Base-by-base conservation (phyloP, 1,140 invertebrate genomes). In the Lepidotrigona ventralis region DNA sequence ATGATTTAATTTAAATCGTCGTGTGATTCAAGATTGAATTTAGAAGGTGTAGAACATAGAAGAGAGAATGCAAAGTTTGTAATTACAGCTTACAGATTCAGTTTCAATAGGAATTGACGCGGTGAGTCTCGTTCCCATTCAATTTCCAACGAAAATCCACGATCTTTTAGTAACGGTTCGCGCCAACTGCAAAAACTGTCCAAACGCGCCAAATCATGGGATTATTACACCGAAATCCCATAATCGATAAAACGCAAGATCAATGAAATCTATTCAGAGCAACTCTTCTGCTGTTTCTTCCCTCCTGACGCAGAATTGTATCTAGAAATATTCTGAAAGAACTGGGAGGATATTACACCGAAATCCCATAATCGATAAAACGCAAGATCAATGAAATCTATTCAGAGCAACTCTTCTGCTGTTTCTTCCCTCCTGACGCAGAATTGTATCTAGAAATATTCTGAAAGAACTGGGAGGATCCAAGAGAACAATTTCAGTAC, bases 181-280 rank as follows among this genome's bases (percentile, higher is more conserved):
- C 58, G 23, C 71, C 2, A n/a, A 11, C 26, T 72, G 54, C 46
- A 11, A 71, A n/a, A 71, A 46, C 70, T 71, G n/a, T 15, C 70
- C 70, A 53, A 15, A 6, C 33, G 15, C 46, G 53, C 23, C 71
- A 11, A 33, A 72, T 21, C 3, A 4, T 23, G 3, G 58, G 2
- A 5, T 60, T 60, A n/a, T 60, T n/a, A n/a, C 14, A 60, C 12
- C 23, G 3, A 60, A 60, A 60, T 60, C 3, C 58, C 58, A 14
- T n/a, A 23, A 60, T 60, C 58, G 23, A 60, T 60, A 21, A 11
- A n/a, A n/a, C 11, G 2, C 23, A n/a, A 23, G 11, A 23, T 60
- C 58, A 1, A n/a, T n/a, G 23, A 4, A 14, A 60, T 0, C 11
- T 12, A 11, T 0, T 0, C 58, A 14, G 9, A 46, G 56, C 21